Evolutionary conservation across 2,113 vertebrate genomes (phyloP), one percentile per base, ranked within the genome.

Genomic region (Acanthochromis polyacanthus): DNA sequence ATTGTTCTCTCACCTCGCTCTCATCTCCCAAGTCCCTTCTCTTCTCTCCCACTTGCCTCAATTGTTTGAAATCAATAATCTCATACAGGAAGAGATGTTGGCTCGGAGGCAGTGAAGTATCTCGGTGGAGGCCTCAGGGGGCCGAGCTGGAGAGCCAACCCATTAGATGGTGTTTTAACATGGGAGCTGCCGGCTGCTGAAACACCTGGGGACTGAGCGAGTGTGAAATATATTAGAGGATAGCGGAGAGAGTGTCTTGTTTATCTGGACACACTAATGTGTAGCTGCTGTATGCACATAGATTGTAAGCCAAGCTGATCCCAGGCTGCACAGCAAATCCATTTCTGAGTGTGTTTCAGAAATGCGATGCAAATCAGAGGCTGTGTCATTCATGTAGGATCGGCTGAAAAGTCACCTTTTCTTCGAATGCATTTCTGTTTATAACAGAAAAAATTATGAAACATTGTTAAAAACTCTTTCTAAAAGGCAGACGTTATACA

Each of bases 41-140:
- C 65, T 69, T 59, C 30, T 23, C 77, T 32, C 53, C 10, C n/a
- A n/a, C 55, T 61, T 32, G 19, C 81, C 58, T 75, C 63, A 32
- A 66, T 51, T 38, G 67, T 75, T 80, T 16, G 22, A 84, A 79
- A 80, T 90, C 88, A 83, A 90, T 93, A 84, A 82, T 69, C 67
- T 85, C 52, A 23, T 86, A 71, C 63, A 32, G 74, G 82, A 65
- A 59, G 71, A 73, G 78, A 64, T 66, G 57, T 64, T 48, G 66
- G 60, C 63, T 77, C 1, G 3, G 58, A 76, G 67, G 72, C 70
- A 56, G 71, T 19, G 4, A 48, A 32, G 32, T 61, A 36, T 64
- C 62, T 64, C 16, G 32, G 17, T 15, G 38, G 45, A 4, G 62
- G 12, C 78, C 76, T 81, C 77, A 0, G 60, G 43, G 60, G 64